Evolutionary conservation across 2,888 invertebrate genomes (phyloP).

Genomic region (Himalopsyche anomala): DNA sequence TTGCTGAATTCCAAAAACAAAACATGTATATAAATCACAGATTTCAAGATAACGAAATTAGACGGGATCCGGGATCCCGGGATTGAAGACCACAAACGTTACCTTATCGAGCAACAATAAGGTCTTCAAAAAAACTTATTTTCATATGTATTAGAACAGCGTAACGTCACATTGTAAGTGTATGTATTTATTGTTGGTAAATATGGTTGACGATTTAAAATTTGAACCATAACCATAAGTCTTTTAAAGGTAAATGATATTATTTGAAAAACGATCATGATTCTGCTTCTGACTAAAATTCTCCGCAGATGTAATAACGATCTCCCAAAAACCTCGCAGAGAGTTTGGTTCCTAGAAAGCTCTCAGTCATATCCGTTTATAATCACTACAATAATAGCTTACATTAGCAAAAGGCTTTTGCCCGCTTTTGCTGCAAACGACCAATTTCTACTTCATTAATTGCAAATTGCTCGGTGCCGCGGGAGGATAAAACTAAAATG

Average conservation of each 20-base stretch:
- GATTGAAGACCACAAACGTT: no score
- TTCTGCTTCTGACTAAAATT: neutral
- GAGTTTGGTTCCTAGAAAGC: slow-evolving; percentile 6
- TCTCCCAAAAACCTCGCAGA: neutral
- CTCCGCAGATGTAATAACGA: neutral
- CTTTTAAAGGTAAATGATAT: neutral
- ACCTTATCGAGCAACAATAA: no score
- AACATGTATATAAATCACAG: no score
- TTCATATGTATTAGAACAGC: no score
- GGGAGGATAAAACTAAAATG: slow-evolving; percentile 46
- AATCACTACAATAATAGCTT: slow-evolving; percentile 55
- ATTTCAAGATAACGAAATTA: no score
- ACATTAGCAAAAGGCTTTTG: slow-evolving; percentile 55
- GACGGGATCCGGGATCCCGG: no score
- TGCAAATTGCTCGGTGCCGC: slow-evolving; percentile 53
- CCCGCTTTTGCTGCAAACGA: slow-evolving; percentile 52
- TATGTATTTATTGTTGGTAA: neutral
- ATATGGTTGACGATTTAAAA: neutral
- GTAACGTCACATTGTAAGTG: no score
- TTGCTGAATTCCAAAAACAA: no score
- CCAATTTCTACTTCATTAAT: slow-evolving; percentile 55
- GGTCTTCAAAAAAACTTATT: no score
- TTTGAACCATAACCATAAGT: neutral
- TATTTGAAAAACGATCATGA: neutral
- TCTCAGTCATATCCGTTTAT: slow-evolving; percentile 52